Evolutionary conservation across 2,113 vertebrate genomes (phyloP).

Genomic region (Gambusia holbrooki): DNA sequence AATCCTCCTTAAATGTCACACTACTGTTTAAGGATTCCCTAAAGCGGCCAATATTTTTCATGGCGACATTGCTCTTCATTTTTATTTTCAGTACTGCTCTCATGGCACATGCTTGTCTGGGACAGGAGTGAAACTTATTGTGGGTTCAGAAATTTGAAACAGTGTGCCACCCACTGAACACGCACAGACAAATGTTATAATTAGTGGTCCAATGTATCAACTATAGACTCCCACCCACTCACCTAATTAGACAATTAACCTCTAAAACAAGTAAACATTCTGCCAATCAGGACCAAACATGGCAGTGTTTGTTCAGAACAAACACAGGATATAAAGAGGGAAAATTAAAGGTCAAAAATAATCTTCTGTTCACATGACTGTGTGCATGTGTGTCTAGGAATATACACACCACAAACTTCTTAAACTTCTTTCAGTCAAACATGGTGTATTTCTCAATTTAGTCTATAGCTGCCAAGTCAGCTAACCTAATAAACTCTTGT

Average conservation of each 20-base stretch:
- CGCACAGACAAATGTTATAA: slow-evolving; percentile 51
- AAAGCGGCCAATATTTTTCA: slow-evolving; percentile 36
- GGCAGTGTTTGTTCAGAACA: slow-evolving; percentile 35
- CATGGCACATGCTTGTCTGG: neutral
- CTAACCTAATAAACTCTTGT: too few relatives aligned
- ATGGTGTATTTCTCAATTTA: too few relatives aligned
- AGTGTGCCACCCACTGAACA: slow-evolving; percentile 42
- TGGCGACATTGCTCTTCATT: slow-evolving; percentile 3
- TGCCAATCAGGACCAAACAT: slow-evolving; percentile 61
- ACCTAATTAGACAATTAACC: slow-evolving; percentile 65
- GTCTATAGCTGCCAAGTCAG: too few relatives aligned
- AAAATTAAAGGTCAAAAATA: slow-evolving; percentile 64
- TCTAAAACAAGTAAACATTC: slow-evolving; percentile 67
- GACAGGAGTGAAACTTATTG: slow-evolving; percentile 8
- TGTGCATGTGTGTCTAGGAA: too few relatives aligned
- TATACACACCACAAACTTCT: too few relatives aligned
- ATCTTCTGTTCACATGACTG: neutral
- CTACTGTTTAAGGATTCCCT: slow-evolving; percentile 49
- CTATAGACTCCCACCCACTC: slow-evolving; percentile 47
- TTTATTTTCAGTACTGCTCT: slow-evolving; percentile 2
- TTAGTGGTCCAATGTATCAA: slow-evolving; percentile 60
- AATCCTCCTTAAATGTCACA: slow-evolving; percentile 55
- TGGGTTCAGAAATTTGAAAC: slow-evolving; percentile 15
- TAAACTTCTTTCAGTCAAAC: too few relatives aligned
- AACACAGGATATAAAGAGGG: slow-evolving; percentile 59